These are phyloP conservation scores for Lophotis ruficrista DNA, from an alignment of 2,113 vertebrate species.

Conservation along the genomic window DNA sequence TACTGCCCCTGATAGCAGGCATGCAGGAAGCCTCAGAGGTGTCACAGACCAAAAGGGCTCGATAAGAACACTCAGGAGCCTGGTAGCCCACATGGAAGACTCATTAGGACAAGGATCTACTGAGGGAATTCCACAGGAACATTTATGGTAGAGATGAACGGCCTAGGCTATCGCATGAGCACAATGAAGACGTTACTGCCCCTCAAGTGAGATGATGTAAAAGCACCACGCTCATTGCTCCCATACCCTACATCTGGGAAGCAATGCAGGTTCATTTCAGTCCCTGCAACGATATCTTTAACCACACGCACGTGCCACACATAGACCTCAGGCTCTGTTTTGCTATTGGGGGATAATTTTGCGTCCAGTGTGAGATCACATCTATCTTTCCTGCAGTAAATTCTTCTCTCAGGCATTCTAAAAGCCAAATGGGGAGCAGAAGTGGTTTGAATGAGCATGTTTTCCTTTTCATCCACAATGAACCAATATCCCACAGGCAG, in stretches of 20 bases:
- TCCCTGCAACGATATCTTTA: background rate
- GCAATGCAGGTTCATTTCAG: background rate
- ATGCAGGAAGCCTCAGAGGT: background rate
- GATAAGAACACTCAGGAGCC: background rate
- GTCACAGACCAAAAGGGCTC: background rate
- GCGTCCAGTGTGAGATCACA: background rate
- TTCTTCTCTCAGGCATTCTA: background rate
- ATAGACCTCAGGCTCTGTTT: background rate
- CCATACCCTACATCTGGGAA: background rate
- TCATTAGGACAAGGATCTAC: background rate
- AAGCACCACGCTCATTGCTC: background rate
- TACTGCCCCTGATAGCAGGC: too few relatives aligned
- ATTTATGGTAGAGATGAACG: background rate
- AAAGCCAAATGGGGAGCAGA: background rate
- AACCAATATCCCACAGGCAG: background rate
- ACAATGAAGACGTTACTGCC: background rate
- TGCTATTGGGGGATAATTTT: background rate
- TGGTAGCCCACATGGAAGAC: background rate
- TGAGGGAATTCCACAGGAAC: background rate
- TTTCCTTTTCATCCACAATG: background rate
- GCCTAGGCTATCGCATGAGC: background rate
- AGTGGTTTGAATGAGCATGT: background rate
- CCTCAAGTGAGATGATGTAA: too few relatives aligned
- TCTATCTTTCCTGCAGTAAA: background rate
- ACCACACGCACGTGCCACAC: rapidly evolving